phyloP scores from a whole-genome alignment of 1,140 invertebrate genomes.

The Lordiphosa mommai region DNA sequence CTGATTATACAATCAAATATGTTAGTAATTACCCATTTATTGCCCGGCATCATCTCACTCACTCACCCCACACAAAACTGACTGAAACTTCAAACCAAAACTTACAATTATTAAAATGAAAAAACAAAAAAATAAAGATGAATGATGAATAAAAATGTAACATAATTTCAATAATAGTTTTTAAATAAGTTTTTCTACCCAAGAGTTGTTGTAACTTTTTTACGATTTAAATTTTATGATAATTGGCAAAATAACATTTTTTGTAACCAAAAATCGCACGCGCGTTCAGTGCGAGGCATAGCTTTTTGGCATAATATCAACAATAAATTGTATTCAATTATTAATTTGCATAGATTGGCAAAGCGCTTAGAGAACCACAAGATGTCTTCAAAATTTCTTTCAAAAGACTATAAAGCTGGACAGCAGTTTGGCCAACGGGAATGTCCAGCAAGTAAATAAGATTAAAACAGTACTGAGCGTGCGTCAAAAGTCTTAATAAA shows the following conservation, averaged over 20 bases:
- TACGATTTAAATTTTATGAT: conserved; percentile 62
- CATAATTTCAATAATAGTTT: conserved; percentile 74
- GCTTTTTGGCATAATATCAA: conserved; percentile 23
- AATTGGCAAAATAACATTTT: conserved; percentile 66
- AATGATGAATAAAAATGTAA: conserved; percentile 30
- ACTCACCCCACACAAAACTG: conserved; percentile 10
- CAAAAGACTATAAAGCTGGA: conserved; percentile 19
- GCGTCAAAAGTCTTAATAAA: conserved; percentile 34
- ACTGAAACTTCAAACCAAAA: conserved; percentile 37
- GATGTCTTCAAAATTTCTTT: conserved; percentile 76
- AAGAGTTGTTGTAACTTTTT: conserved; percentile 69
- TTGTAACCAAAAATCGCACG: conserved; percentile 31
- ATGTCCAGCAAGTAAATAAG: conserved; percentile 11
- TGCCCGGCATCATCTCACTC: conserved; percentile 10
- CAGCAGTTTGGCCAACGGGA: not conserved
- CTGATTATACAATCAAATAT: conserved; percentile 68
- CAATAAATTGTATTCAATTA: conserved; percentile 52
- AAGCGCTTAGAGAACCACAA: conserved; percentile 47
- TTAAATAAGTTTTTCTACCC: conserved; percentile 76
- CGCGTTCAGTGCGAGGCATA: conserved; percentile 24
- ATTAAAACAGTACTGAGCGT: conserved; percentile 41
- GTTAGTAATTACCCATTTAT: too few species aligned
- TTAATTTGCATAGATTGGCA: conserved; percentile 43
- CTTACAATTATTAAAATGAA: conserved; percentile 33
- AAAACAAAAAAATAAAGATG: not conserved